Evolutionary conservation across 2,888 invertebrate genomes (phyloP).

Genomic region (Drosophila tanythrix): DNA sequence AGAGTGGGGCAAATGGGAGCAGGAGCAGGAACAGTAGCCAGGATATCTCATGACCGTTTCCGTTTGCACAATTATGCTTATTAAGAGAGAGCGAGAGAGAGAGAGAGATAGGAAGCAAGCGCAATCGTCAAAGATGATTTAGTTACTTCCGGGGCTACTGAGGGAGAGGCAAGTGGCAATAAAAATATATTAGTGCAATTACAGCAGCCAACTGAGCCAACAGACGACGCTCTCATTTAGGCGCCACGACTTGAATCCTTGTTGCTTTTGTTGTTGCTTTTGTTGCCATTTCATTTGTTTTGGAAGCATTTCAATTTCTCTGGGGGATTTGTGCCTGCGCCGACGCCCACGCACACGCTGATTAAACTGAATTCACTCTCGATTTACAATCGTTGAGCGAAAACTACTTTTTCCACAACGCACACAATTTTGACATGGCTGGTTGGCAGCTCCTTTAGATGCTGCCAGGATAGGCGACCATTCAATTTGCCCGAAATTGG

Average conservation of each 20-base stretch:
- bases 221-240: slow-evolving; percentile 69
- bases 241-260: slow-evolving; percentile 30
- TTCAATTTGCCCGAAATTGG: slow-evolving; percentile 79
- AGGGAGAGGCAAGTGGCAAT: slow-evolving; percentile 64
- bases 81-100: slow-evolving; percentile 63
- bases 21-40: slow-evolving; percentile 21
- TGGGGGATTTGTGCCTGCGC: slow-evolving; percentile 52
- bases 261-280: slow-evolving; percentile 12
- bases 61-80: slow-evolving; percentile 82
- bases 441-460: slow-evolving; percentile 28
- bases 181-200: slow-evolving; percentile 83
- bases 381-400: slow-evolving; percentile 45
- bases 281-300: slow-evolving; percentile 72
- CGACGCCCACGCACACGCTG: slow-evolving; percentile 52
- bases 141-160: slow-evolving; percentile 72
- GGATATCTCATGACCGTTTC: slow-evolving; percentile 80
- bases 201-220: slow-evolving; percentile 73
- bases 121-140: slow-evolving; percentile 83
- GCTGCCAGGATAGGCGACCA: slow-evolving; percentile 50
- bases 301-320: slow-evolving; percentile 76
- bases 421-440: slow-evolving; percentile 44
- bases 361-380: slow-evolving; percentile 71
- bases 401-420: slow-evolving; percentile 51
- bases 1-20: slow-evolving; percentile 2
- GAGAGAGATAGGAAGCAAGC: slow-evolving; percentile 15